Evolutionary conservation across 2,888 invertebrate species (phyloP).

Genomic region (Mythimna vitellina): DNA sequence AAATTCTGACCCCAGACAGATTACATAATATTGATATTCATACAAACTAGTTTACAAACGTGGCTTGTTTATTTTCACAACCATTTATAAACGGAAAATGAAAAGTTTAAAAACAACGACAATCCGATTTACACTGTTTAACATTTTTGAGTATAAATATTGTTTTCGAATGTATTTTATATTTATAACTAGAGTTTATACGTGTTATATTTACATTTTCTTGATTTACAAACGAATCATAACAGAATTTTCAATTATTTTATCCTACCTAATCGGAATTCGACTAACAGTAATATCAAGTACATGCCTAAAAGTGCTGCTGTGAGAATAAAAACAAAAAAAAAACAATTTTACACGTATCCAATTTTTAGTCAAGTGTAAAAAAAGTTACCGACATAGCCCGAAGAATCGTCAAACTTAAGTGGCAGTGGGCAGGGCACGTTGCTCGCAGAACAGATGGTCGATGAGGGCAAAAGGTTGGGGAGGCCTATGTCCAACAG

Average conservation of each 20-base stretch:
- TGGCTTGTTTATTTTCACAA: constrained; percentile 77
- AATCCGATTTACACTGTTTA: constrained; percentile 64
- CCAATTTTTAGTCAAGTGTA: constrained; percentile 11
- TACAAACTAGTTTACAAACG: constrained; percentile 62
- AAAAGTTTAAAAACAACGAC: constrained; percentile 49
- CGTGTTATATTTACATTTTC: constrained; percentile 70
- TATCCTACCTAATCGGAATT: constrained; percentile 72
- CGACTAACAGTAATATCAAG: constrained; percentile 59
- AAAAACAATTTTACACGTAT: neutral
- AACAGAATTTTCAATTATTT: constrained; percentile 70
- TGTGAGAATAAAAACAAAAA: neutral
- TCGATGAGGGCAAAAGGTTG: too few species aligned
- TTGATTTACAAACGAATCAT: constrained; percentile 68
- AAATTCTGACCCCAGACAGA: constrained; percentile 21
- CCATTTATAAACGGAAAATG: constrained; percentile 76
- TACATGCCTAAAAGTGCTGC: constrained; percentile 29
- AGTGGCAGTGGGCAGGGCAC: too few species aligned
- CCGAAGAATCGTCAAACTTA: too few species aligned
- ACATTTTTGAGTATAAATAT: constrained; percentile 72
- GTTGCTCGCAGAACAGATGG: too few species aligned
- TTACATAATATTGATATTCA: constrained; percentile 59
- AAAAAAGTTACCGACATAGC: neutral
- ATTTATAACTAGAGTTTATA: constrained; percentile 65
- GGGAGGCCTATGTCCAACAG: too few species aligned
- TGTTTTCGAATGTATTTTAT: constrained; percentile 62